Percentiles rank a stretch among this genome's conserved stretches.
These are phyloP conservation scores for Clusia tigrina DNA, from an alignment of 2,888 invertebrate species.

Conservation along the genomic window DNA sequence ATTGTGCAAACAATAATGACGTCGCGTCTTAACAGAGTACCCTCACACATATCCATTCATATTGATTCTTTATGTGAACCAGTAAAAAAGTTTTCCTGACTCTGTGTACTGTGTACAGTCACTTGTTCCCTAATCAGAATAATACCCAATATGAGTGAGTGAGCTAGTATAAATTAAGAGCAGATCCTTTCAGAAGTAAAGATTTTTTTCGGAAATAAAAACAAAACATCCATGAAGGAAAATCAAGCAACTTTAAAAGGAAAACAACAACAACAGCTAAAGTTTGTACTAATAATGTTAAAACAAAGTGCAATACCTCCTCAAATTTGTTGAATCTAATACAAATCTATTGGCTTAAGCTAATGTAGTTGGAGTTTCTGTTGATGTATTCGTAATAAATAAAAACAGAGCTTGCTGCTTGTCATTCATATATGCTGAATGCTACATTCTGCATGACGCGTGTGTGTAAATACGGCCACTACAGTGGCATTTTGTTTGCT, in stretches of 20 bases:
- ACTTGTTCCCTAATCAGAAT: too few relatives aligned
- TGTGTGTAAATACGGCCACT: neutral
- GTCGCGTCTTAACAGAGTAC: constrained; percentile 42
- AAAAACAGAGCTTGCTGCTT: constrained; percentile 8
- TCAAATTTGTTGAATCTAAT: constrained; percentile 41
- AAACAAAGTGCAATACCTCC: constrained; percentile 44
- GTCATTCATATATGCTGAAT: neutral
- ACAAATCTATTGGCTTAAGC: constrained; percentile 47
- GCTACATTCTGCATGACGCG: neutral
- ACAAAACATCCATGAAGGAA: too few relatives aligned
- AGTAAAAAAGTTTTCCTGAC: too few relatives aligned
- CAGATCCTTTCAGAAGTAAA: too few relatives aligned
- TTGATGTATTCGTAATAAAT: constrained; percentile 1
- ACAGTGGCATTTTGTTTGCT: neutral
- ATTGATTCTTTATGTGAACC: too few relatives aligned
- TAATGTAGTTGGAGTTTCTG: constrained; percentile 10
- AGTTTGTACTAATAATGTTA: constrained; percentile 58
- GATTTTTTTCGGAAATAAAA: too few relatives aligned
- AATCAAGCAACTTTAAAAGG: constrained; percentile 60
- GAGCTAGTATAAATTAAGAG: too few relatives aligned
- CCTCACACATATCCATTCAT: too few relatives aligned
- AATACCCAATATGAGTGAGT: too few relatives aligned
- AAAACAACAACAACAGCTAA: constrained; percentile 54
- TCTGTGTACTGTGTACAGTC: too few relatives aligned
- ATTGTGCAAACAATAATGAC: constrained; percentile 62